These are phyloP conservation scores for Columba livia DNA, from an alignment of 2,113 vertebrate species.

Conservation along the genomic window DNA sequence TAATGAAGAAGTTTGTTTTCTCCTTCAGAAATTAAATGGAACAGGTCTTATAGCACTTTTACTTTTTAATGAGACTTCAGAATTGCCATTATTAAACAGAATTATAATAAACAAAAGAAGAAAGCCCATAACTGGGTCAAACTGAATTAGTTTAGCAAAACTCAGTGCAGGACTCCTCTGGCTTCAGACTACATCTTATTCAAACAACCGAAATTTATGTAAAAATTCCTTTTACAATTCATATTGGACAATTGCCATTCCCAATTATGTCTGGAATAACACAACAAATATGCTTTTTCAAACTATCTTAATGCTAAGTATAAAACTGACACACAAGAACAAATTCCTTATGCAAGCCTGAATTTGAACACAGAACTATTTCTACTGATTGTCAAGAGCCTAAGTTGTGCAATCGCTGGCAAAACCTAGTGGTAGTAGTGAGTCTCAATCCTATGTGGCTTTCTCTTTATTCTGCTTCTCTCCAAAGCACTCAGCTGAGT, in stretches of 20 bases:
- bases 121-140: background rate
- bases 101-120: background rate
- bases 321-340: background rate
- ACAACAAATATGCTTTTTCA: background rate
- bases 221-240: background rate
- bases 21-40: background rate
- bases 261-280: background rate
- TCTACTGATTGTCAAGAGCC: background rate
- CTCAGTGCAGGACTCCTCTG: background rate
- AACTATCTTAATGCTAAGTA: background rate
- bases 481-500: background rate
- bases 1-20: background rate
- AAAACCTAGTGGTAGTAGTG: background rate
- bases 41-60: background rate
- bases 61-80: background rate
- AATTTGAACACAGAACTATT: background rate
- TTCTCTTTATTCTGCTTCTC: background rate
- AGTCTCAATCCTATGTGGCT: background rate
- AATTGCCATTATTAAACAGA: background rate
- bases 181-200: background rate
- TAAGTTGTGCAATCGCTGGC: background rate
- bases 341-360: background rate
- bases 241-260: background rate
- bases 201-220: background rate
- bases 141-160: background rate